These are phyloP conservation scores for Hypomecis punctinalis DNA, from an alignment of 2,888 invertebrate species.

Conservation along the genomic window DNA sequence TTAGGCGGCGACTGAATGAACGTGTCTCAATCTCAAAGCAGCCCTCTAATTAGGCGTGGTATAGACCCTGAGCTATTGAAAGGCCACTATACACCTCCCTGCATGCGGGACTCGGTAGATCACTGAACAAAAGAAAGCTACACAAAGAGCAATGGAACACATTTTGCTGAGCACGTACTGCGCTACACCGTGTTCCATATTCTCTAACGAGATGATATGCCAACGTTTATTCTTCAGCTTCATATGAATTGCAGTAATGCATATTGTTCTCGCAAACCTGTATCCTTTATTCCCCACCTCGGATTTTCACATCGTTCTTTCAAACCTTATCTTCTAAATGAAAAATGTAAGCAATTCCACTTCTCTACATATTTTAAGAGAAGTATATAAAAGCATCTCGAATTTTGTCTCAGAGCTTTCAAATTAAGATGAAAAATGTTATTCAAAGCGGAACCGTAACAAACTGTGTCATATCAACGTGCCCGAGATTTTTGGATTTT, in stretches of 20 bases:
- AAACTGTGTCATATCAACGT: constrained; percentile 35
- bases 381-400: constrained; percentile 26
- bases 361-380: constrained; percentile 31
- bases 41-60: constrained; percentile 50
- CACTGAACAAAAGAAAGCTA: constrained; percentile 75
- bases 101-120: constrained; percentile 62
- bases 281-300: constrained; percentile 25
- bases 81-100: constrained; percentile 48
- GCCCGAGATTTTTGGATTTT: constrained; percentile 25
- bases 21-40: constrained; percentile 36
- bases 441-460: constrained; percentile 40
- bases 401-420: constrained; percentile 35
- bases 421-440: constrained; percentile 42
- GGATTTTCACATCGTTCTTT: constrained; percentile 14
- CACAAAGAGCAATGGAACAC: constrained; percentile 82
- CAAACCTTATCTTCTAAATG: constrained; percentile 26
- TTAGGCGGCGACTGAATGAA: constrained; percentile 22
- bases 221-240: constrained; percentile 68
- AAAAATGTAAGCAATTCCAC: constrained; percentile 26
- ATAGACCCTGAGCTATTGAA: constrained; percentile 50
- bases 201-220: constrained; percentile 80
- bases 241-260: constrained; percentile 59
- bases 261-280: constrained; percentile 42
- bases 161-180: constrained; percentile 67
- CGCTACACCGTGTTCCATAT: constrained; percentile 77